Base-by-base conservation (phyloP, 2,113 vertebrate species). In the Seriola aureovittata region DNA sequence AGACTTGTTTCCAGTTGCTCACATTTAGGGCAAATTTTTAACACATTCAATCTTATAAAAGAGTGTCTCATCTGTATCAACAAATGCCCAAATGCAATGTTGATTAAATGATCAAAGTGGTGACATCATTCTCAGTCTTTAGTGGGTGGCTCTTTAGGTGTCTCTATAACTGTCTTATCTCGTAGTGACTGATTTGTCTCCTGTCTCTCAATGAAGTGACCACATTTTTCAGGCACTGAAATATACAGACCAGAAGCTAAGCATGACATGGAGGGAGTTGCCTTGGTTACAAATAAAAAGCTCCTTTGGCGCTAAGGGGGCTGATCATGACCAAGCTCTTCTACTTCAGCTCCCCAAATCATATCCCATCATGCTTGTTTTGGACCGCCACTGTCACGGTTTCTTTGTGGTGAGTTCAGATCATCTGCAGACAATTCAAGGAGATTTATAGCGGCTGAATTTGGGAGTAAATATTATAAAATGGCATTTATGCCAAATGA, bases 301-400 rank as follows among this genome's bases (percentile, higher is more conserved):
- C 21, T 62, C 71, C 52, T 59, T 65, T 54, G 82, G 78, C 44
- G 14, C 71, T 68, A 60, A 78, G 23, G 68, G 75, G 73, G 71
- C 50, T 50, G 83, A 93, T 81, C 58, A 80, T 86, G 88, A 90
- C 85, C 50, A 63, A 92, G 71, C 84, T 90, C 65, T 83, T 62
- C 69, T 69, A 66, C 78, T 75, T 73, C 19, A 80, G 38, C 79
- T 80, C 87, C 78, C 75, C 73, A 91, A 58, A 81, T 91, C 92
- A 87, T 5, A 19, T 91, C 70, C 80, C 79, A 80, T 92, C 64
- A 77, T 78, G 57, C 68, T 79, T 75, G 62, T 84, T 91, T 80
- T 75, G 66, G 64, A 81, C n/a, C 9, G 4, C 32, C 60, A 55
- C 66, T 75, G 68, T 85, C 72, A 55, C 52, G 25, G 4, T 62